Evolutionary conservation across 2,113 vertebrate genomes (phyloP), one percentile per base, ranked within the genome.

Genomic region (Hiodon tergisus): DNA sequence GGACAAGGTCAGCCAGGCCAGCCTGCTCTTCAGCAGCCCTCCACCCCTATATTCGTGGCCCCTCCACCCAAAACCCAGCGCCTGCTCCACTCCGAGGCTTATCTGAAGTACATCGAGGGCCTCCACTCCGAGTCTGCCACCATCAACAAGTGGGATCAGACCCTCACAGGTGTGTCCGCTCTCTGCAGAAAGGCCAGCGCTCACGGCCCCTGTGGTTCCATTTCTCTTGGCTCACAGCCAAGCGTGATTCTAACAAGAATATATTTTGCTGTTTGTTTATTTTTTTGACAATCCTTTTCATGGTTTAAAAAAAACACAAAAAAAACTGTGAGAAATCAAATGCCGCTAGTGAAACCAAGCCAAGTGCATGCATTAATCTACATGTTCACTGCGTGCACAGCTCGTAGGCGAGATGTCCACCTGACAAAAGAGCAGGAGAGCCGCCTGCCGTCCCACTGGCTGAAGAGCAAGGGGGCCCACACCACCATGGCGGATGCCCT

Each of bases 131-230:
- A 99, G 57, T 95, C 94, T 2, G 90, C 79, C 77, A 96, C 94
- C 2, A 91, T 99, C 85, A 98, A 96, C 93, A 98, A 97, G 82
- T 99, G 97, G 97, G 96, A 98, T 87, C 95, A 98, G 88, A 95
- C 93, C 0, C 94, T 99, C 67, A 93, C 93, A 92, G 97, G 97
- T 98, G 74, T 77, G 81, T 58, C 11, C 9, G 0, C 11, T 31
- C 31, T 31, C 31, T 31, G 31, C 31, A 31, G 31, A 31, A 59
- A 59, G 9, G 14, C 4, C 7, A 59, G 58, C 9, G 14, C 0
- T 11, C 14, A 59, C 3, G 9, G 7, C 58, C 58, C 8, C 14
- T 59, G 3, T 9, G 14, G 9, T 11, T 57, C 55, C 11, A 8
- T 57, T 8, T 57, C 11, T 57, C 55, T 8, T 11, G 11, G 14